Evolutionary conservation across 2,888 invertebrate genomes (phyloP).

Genomic region (Tyria jacobaeae): DNA sequence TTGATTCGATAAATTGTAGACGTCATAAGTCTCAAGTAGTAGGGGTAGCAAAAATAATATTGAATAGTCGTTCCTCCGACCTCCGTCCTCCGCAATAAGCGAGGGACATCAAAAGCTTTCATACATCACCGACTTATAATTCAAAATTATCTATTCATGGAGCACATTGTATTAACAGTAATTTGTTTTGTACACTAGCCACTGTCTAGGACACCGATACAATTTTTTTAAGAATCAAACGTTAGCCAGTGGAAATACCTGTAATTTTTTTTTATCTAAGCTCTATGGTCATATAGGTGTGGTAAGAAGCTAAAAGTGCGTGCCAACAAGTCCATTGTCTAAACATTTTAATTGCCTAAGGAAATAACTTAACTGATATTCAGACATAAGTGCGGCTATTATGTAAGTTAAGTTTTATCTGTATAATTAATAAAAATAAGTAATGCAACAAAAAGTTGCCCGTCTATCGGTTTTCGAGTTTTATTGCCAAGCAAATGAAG

Average conservation of each 20-base stretch:
- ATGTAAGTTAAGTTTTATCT: too few relatives aligned
- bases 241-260: too few relatives aligned
- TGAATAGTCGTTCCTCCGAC: slow-evolving; percentile 14
- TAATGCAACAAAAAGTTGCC: slow-evolving; percentile 4
- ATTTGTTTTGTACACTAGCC: background rate
- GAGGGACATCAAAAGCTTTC: slow-evolving; percentile 33
- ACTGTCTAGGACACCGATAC: too few relatives aligned
- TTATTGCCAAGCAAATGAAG: background rate
- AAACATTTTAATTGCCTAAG: too few relatives aligned
- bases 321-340: too few relatives aligned
- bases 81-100: slow-evolving; percentile 22
- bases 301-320: too few relatives aligned
- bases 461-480: background rate
- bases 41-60: slow-evolving; percentile 21
- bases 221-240: too few relatives aligned
- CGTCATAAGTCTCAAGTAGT: background rate
- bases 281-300: too few relatives aligned
- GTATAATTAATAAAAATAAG: background rate
- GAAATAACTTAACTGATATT: too few relatives aligned
- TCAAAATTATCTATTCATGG: slow-evolving; percentile 37
- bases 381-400: too few relatives aligned
- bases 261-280: too few relatives aligned
- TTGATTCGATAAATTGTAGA: slow-evolving; percentile 31
- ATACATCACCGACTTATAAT: slow-evolving; percentile 29
- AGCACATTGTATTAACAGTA: slow-evolving; percentile 15